phyloP scores from a whole-genome alignment of 64 coral and sea anemone species.

The Montipora sp. region DNA sequence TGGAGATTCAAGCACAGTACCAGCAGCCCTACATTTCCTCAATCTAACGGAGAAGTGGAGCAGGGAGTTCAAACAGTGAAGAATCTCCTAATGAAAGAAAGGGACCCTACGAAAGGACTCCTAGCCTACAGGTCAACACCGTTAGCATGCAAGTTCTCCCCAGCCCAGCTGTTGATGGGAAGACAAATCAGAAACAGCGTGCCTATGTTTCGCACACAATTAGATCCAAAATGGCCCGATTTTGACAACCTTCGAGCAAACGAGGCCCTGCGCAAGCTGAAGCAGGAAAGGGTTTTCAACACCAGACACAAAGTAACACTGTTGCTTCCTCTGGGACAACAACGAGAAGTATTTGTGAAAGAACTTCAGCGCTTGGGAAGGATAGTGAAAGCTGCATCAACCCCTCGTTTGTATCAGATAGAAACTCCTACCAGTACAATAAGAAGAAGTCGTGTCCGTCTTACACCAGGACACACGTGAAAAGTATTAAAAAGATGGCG shows the following conservation, averaged over 20 bases:
- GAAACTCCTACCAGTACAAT: background rate
- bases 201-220: background rate
- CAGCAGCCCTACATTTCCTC: background rate
- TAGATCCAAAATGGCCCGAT: background rate
- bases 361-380: background rate
- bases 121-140: background rate
- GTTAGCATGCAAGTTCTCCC: background rate
- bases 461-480: background rate
- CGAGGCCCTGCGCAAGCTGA: background rate
- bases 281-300: background rate
- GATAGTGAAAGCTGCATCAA: background rate
- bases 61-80: background rate
- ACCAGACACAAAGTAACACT: background rate
- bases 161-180: slow-evolving; percentile 20
- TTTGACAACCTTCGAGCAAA: background rate
- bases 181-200: background rate
- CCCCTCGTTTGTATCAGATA: background rate
- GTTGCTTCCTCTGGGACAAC: background rate
- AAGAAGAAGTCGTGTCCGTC: background rate
- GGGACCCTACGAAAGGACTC: background rate
- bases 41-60: background rate
- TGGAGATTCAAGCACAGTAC: background rate
- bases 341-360: background rate
- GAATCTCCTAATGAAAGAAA: background rate
- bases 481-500: too few relatives aligned